Conservation (phyloP, 2,797 vertebrate species). For the Anguilla megastoma region DNA sequence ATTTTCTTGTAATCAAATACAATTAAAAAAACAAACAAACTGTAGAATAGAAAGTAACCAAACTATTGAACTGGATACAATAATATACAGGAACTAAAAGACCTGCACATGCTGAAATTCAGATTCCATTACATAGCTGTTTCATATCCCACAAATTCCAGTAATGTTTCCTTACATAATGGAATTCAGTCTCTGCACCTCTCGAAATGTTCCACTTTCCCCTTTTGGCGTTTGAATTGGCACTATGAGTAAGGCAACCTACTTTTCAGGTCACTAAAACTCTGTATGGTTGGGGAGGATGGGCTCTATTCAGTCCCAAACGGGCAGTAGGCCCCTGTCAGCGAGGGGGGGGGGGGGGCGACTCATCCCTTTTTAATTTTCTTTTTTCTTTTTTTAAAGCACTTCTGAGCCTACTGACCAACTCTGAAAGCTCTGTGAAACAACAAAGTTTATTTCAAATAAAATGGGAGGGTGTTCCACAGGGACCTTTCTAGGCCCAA, state of each 20-base stretch:
- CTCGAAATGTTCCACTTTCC: not conserved
- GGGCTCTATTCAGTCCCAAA: not conserved
- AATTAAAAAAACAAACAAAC: conserved; percentile 57
- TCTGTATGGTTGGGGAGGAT: too few relatives aligned
- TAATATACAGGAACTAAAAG: conserved; percentile 47
- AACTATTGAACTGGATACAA: conserved; percentile 48
- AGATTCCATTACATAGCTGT: conserved; percentile 19
- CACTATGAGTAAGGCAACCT: not conserved
- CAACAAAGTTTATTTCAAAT: not conserved
- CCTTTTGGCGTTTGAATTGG: conserved; percentile 18
- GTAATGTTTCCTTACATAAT: conserved; percentile 66
- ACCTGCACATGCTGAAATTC: conserved; percentile 38
- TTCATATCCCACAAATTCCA: conserved; percentile 42
- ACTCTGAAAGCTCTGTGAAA: not conserved
- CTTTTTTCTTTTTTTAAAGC: not conserved
- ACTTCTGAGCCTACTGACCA: not conserved
- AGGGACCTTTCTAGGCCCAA: not conserved
- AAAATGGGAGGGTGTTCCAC: not conserved
- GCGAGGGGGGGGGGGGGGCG: not conserved
- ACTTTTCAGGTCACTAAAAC: not conserved
- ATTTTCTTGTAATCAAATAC: conserved; percentile 49
- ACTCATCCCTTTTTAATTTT: not conserved
- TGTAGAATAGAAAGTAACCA: conserved; percentile 48
- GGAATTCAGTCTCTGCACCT: conserved; percentile 15
- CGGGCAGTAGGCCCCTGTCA: not conserved